Evolutionary conservation across 2,888 invertebrate genomes (phyloP).

Genomic region (Crocallis elinguaria): DNA sequence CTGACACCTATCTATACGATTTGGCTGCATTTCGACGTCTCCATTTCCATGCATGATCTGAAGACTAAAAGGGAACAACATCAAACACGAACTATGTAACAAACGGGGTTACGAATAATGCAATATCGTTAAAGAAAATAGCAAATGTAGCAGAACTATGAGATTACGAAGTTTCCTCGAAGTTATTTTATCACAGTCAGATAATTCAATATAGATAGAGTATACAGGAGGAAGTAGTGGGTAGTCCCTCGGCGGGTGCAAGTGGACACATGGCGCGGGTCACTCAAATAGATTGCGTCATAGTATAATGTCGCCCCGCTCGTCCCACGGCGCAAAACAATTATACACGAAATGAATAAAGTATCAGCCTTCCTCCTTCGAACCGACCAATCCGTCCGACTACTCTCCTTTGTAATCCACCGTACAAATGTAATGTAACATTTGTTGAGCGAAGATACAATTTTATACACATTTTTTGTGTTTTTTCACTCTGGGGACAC

Average conservation of each 20-base stretch:
- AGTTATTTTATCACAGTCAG: conserved; percentile 56
- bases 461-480: conserved; percentile 78
- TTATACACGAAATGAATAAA: conserved; percentile 79
- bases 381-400: conserved; percentile 50
- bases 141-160: conserved; percentile 33
- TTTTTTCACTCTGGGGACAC: conserved; percentile 82
- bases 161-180: conserved; percentile 38
- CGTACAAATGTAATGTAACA: conserved; percentile 69
- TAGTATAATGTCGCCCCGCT: conserved; percentile 54
- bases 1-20: neutral
- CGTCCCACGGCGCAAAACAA: conserved; percentile 74
- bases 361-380: conserved; percentile 61
- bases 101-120: conserved; percentile 17
- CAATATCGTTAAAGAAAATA: conserved; percentile 28
- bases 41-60: neutral
- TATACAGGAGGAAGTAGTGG: conserved; percentile 43
- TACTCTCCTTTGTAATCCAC: conserved; percentile 77
- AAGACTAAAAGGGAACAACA: conserved; percentile 10
- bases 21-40: neutral
- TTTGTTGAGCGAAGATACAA: conserved; percentile 77
- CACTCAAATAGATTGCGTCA: conserved; percentile 81
- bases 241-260: conserved; percentile 46
- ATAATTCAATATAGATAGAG: conserved; percentile 58
- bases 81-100: conserved; percentile 12
- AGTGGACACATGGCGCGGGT: conserved; percentile 65